A percentile compares a stretch with the other conserved stretches of the same genome.
Conservation (phyloP, 2,113 vertebrate genomes). For the Isurus oxyrinchus region DNA sequence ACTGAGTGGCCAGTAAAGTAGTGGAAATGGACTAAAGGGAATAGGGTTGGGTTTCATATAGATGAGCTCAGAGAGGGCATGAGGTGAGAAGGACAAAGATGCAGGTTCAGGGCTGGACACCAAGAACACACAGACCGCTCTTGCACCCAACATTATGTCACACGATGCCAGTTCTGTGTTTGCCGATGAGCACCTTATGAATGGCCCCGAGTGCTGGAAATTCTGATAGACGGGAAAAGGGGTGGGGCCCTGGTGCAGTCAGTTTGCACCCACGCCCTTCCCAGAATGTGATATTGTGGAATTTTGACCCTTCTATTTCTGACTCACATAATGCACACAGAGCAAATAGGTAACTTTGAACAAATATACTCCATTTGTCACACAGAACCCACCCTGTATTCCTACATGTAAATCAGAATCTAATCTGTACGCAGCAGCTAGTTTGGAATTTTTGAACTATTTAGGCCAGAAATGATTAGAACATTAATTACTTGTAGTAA, state of each 20-base stretch:
- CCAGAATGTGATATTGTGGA: neutral
- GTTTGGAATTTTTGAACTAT: neutral
- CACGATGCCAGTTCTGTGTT: neutral
- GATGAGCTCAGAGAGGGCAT: neutral
- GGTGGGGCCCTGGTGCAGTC: neutral
- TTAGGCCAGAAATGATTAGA: neutral
- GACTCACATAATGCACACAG: neutral
- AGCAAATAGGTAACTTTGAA: neutral
- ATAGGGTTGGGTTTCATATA: too few relatives aligned
- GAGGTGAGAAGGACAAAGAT: neutral
- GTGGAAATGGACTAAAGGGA: too few relatives aligned
- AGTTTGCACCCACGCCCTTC: neutral
- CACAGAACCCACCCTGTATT: neutral
- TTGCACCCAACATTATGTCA: neutral
- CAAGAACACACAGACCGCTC: neutral
- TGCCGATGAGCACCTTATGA: neutral
- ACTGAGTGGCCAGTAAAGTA: too few relatives aligned
- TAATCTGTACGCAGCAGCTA: neutral
- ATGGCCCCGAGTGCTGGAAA: neutral
- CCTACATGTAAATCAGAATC: neutral
- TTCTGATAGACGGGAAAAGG: neutral
- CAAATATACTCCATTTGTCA: neutral
- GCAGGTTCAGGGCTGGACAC: neutral
- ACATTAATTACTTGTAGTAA: neutral
- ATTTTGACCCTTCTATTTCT: neutral